Conservation (phyloP, 2,888 invertebrate species). For the Zaprionus bogoriensis region DNA sequence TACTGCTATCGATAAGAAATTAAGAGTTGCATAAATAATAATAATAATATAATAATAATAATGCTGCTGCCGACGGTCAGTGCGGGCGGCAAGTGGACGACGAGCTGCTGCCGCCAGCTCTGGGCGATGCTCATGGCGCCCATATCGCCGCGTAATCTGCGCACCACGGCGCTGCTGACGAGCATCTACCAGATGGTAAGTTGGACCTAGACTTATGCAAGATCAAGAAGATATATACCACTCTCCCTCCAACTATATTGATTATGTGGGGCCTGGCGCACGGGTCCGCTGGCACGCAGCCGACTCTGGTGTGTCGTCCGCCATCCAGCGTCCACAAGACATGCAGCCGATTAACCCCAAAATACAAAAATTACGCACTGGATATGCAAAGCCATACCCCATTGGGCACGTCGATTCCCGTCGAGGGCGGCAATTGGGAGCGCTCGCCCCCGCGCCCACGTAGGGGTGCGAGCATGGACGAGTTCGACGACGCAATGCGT, state of each 20-base stretch:
- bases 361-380: slow-evolving; percentile 81
- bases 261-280: slow-evolving; percentile 64
- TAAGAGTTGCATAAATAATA: too few species aligned
- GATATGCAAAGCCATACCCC: slow-evolving; percentile 83
- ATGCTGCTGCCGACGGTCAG: slow-evolving; percentile 60
- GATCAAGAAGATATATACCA: not conserved
- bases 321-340: slow-evolving; percentile 38
- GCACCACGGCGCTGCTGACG: slow-evolving; percentile 81
- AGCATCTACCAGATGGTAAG: slow-evolving; percentile 82
- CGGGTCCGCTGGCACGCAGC: slow-evolving; percentile 53
- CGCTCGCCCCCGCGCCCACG: slow-evolving; percentile 44
- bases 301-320: too few species aligned
- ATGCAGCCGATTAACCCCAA: slow-evolving; percentile 57
- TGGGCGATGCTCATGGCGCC: slow-evolving; percentile 75
- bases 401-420: slow-evolving; percentile 65
- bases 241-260: slow-evolving; percentile 5
- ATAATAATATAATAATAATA: slow-evolving; percentile 10
- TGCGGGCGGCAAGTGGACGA: slow-evolving; percentile 46
- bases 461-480: slow-evolving; percentile 36
- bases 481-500: slow-evolving; percentile 76
- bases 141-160: slow-evolving; percentile 80
- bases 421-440: slow-evolving; percentile 41
- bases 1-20: too few species aligned
- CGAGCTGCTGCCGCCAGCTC: slow-evolving; percentile 34
- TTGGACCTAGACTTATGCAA: too few species aligned